Evolutionary conservation across 1,140 invertebrate genomes (phyloP).

Genomic region (Papilio machaon): DNA sequence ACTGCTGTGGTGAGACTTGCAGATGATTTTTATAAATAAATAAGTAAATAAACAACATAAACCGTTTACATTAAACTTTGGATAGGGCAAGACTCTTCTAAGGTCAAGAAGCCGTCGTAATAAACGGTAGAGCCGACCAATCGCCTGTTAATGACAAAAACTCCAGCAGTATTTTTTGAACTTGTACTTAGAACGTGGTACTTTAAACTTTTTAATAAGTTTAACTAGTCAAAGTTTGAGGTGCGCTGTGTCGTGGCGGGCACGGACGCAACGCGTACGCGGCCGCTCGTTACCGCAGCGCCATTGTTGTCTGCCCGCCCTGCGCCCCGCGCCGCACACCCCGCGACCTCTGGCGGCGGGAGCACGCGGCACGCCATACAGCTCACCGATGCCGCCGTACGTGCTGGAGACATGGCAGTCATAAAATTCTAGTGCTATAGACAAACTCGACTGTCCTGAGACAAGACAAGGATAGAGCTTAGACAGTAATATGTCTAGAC

Average conservation of each 20-base stretch:
- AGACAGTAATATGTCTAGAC: not conserved
- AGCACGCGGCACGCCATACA: slow-evolving; percentile 11
- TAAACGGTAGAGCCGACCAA: too few species aligned
- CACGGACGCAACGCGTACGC: slow-evolving; percentile 25
- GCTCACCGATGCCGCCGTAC: not conserved
- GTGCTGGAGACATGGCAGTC: not conserved
- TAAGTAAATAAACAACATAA: too few species aligned
- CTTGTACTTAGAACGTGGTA: too few species aligned
- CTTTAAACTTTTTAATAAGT: not conserved
- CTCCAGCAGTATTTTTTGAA: too few species aligned
- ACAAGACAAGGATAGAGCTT: not conserved
- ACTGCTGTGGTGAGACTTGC: not conserved
- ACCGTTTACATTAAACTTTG: too few species aligned
- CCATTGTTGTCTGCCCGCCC: slow-evolving; percentile 34
- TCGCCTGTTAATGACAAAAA: too few species aligned
- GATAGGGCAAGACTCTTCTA: too few species aligned
- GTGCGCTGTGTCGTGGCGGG: not conserved
- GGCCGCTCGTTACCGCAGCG: slow-evolving; percentile 27
- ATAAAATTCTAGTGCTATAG: not conserved
- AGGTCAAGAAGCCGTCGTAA: too few species aligned
- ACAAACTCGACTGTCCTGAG: not conserved
- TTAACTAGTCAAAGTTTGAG: slow-evolving; percentile 10
- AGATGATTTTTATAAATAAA: not conserved
- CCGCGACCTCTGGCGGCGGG: slow-evolving; percentile 15
- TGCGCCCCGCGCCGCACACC: not conserved